Evolutionary conservation across 2,797 vertebrate species (phyloP).

Genomic region (Smutsia temminckii): DNA sequence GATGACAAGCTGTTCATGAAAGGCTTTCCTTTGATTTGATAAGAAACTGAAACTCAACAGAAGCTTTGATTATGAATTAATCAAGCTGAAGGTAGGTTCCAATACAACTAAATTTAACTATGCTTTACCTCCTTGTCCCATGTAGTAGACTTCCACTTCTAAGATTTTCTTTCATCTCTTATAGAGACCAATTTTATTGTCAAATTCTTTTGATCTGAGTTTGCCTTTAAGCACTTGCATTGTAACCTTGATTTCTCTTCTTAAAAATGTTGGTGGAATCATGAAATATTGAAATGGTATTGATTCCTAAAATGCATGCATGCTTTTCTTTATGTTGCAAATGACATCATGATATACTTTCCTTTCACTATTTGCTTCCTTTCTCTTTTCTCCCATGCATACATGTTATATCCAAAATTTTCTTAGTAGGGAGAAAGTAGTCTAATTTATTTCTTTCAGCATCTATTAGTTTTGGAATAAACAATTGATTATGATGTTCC

Average conservation of each 20-base stretch:
- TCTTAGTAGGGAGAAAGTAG: not conserved
- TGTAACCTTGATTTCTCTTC: conserved; percentile 28
- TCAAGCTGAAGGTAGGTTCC: not conserved
- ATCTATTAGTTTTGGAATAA: not conserved
- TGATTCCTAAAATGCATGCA: not conserved
- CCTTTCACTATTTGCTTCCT: not conserved
- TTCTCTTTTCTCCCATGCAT: not conserved
- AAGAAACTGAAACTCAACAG: conserved; percentile 50
- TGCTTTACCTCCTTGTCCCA: not conserved
- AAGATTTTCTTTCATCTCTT: conserved; percentile 51
- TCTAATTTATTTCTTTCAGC: not conserved
- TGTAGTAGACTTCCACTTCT: not conserved
- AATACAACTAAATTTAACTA: not conserved
- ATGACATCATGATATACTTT: not conserved
- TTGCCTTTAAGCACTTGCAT: conserved; percentile 47
- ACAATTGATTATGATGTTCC: not conserved
- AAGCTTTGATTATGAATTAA: conserved; percentile 38
- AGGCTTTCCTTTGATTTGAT: conserved; percentile 16
- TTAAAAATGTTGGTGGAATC: conserved; percentile 1
- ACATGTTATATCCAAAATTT: not conserved
- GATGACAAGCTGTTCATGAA: not conserved
- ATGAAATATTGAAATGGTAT: not conserved
- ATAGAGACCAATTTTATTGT: conserved; percentile 40
- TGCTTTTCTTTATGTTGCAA: conserved; percentile 22
- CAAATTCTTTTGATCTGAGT: conserved; percentile 51